Conservation (phyloP, 2,888 invertebrate species). For the Stenotaenia linearis region DNA sequence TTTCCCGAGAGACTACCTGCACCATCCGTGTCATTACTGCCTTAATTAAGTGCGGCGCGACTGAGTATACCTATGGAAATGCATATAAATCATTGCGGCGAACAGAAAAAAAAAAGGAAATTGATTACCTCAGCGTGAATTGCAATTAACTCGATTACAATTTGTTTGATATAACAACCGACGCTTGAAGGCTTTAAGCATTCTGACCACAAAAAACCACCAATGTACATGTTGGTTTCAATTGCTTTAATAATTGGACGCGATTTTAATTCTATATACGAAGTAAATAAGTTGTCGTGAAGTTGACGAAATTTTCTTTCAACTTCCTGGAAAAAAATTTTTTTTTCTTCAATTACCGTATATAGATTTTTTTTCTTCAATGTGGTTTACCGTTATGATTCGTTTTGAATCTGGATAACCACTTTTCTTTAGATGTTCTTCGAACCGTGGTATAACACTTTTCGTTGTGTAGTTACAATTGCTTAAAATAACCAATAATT, state of each 20-base stretch:
- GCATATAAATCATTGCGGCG: not conserved
- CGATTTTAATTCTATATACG: conserved; percentile 71
- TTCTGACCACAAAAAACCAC: conserved; percentile 76
- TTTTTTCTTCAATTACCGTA: not conserved
- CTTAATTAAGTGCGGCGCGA: not conserved
- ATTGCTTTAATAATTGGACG: conserved; percentile 93
- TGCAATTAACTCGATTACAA: conserved; percentile 51
- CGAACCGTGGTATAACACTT: conserved; percentile 65
- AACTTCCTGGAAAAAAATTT: not conserved
- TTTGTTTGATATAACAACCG: conserved; percentile 71
- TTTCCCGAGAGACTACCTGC: not conserved
- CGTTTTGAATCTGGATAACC: conserved; percentile 37
- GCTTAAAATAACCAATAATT: conserved; percentile 73
- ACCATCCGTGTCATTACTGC: not conserved
- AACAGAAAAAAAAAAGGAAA: not conserved
- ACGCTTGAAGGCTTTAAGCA: conserved; percentile 67
- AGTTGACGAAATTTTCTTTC: conserved; percentile 38
- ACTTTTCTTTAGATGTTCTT: conserved; percentile 56
- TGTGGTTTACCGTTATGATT: not conserved
- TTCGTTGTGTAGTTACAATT: conserved; percentile 80
- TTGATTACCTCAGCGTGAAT: conserved; percentile 52
- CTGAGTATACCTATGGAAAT: not conserved
- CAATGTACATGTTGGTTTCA: conserved; percentile 92
- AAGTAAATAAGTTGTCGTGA: conserved; percentile 59
- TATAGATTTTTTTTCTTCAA: not conserved